phyloP scores from a whole-genome alignment of 2,113 vertebrate genomes.

The Delphinus delphis region DNA sequence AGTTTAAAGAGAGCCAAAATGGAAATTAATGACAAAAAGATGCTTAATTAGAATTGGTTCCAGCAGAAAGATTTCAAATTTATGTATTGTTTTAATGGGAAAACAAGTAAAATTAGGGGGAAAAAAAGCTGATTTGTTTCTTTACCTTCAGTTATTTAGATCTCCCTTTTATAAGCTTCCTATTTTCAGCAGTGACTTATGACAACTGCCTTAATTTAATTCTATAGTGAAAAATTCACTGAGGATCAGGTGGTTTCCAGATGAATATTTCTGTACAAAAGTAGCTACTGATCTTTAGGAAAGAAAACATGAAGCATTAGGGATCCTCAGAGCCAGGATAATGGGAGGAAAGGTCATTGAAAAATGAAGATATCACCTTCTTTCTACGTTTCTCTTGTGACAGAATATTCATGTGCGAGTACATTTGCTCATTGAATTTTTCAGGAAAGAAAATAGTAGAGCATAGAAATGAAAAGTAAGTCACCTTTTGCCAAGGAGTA shows the following conservation, averaged over 20 bases:
- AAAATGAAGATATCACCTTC: neutral
- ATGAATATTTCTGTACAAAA: constrained; percentile 35
- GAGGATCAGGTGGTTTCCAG: neutral
- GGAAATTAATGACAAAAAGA: neutral
- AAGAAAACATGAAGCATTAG: neutral
- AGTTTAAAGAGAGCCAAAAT: neutral
- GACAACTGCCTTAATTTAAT: constrained; percentile 7
- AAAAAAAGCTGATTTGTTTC: neutral
- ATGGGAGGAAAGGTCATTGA: neutral
- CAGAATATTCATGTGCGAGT: constrained; percentile 40
- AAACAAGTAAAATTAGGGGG: neutral
- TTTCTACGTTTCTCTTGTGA: neutral
- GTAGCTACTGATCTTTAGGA: neutral
- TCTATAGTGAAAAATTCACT: constrained; percentile 30
- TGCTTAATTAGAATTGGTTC: neutral
- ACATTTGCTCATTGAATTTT: neutral
- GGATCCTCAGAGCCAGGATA: neutral
- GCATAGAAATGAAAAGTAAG: constrained; percentile 9
- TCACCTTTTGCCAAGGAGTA: constrained; percentile 4
- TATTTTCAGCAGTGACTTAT: constrained; percentile 18
- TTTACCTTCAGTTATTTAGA: neutral
- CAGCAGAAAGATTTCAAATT: constrained; percentile 20
- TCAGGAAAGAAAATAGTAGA: constrained; percentile 33
- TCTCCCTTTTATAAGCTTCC: neutral
- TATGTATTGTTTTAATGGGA: neutral